Base-by-base conservation (phyloP, 1,140 invertebrate species). In the Asbolus verrucosus region DNA sequence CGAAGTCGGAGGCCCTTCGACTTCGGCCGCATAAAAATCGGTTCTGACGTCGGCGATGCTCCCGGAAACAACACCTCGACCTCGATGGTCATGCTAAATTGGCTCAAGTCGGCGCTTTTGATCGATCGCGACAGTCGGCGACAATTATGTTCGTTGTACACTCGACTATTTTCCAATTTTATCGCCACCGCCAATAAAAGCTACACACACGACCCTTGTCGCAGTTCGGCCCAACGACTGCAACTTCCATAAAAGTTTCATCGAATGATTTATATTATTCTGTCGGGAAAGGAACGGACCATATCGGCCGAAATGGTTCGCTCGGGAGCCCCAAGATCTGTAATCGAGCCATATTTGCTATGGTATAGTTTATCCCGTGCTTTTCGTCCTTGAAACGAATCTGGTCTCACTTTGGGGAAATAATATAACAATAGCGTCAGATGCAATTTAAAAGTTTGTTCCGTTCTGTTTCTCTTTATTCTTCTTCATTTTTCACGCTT, bases 231-330 rank as follows among this genome's bases (percentile, higher is more conserved):
- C 46, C 46, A 54, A 54, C 46, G 21, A 54, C 46, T 54, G 46
- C 46, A 54, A 54, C 46, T 54, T 54, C 46, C 46, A 54, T 54
- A 54, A 54, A 54, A 54, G 46, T 54, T 54, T 54, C 46, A 54
- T 54, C 46, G 46, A 54, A 54, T 54, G 46, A 54, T 54, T 54
- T 54, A 54, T 54, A 54, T 54, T 54, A 54, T 54, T 54, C 46
- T 54, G 27, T 21, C 27, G 46, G 46, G 46, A 27, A 21, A 24
- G 46, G 27, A 24, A 21, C 18, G n/a, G 18, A 21, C 19, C 27
- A 27, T 27, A 27, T 19, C 19, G 21, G 46, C 24, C 46, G 24
- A 27, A 54, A 54, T 54, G 46, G 46, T 54, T 54, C 46, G 46
- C 46, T 27, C 46, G 46, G 46, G 46, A 54, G 6, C 46, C 46